Evolutionary conservation across 2,113 vertebrate genomes (phyloP), one percentile per base, ranked within the genome.

Genomic region (Chloropsis cyanopogon): DNA sequence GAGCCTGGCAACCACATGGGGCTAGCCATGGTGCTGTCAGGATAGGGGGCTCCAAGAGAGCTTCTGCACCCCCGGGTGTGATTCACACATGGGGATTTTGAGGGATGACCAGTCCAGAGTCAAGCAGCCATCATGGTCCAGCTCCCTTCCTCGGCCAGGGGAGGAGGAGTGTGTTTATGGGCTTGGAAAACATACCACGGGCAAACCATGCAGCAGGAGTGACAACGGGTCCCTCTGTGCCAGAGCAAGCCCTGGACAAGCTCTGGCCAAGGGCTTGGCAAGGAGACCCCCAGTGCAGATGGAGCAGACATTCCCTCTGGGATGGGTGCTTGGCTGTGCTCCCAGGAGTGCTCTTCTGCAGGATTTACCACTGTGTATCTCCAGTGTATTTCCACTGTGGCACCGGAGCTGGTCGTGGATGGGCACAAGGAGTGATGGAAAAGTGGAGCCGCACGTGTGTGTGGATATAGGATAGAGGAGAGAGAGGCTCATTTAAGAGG

Each of bases 311-410:
- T 24, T 29, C 39, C 54, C 56, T 9, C 24, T 28, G 0, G 0
- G 1, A 3, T 0, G 7, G 23, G 20, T 0, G 8, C 60, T 0
- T 17, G 88, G 76, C 42, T 1, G 37, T 4, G 46, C 12, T 75
- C 53, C 33, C 3, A 0, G 11, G 1, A 1, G 28, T 0, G 0
- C 8, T 14, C 50, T 39, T 35, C 47, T 24, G 37, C 1, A 4
- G 42, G 47, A 3, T n/a, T 44, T 29, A 56, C 66, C 0, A 0
- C 37, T 37, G 37, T 37, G 37, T 37, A 37, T 37, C 37, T 37
- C 37, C 37, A 37, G 37, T 4, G 33, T 0, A 1, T 76, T 46
- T 20, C 49, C 6, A 0, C 12, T 2, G 7, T 6, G 64, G 5
- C 52, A 8, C 39, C 35, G 2, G 57, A 0, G 47, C 65, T 6